Base-by-base conservation (phyloP, 1,140 invertebrate species). In the Eriosoma lanigerum region DNA sequence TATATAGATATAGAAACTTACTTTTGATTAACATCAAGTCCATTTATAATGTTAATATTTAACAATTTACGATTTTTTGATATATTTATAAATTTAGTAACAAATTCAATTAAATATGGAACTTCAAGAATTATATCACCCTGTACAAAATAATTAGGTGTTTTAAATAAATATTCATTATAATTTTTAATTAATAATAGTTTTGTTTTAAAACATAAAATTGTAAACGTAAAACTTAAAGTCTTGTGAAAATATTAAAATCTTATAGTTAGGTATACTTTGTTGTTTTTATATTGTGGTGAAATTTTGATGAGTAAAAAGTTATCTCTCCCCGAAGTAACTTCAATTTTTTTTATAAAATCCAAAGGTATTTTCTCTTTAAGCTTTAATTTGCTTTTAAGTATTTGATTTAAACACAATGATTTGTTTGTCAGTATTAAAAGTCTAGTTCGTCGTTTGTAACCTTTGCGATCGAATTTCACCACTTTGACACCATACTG, bases 281-380 rank as follows among this genome's bases (percentile, higher is more conserved):
- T 78, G 10, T 38, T 78, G 13, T 60, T 32, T 78, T 60, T 46
- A 26, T 26, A 78, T 44, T 46, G 29, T 1, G 56, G 21, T 15
- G 73, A 78, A 44, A 78, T 78, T 60, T 78, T 78, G 21, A 78
- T 58, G 26, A 78, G 75, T 29, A 78, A n/a, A 60, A 78, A 78
- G 17, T 78, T 48, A 48, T 78, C 75, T 10, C 8, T 60, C 19
- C 75, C 75, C 0, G 75, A 78, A 48, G 75, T 78, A 0, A 78
- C 54, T 58, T 78, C 75, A 15, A 78, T 29, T 13, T 78, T 78
- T 13, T 60, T 26, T 46, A 78, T 29, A 29, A 17, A 78, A 46
- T 13, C 26, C n/a, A 78, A 26, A 0, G 75, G 75, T 62, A 78
- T 78, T 21, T 62, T 78, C 19, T 78, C 75, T n/a, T 60, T 58